Conservation (phyloP, 2,113 vertebrate species). For the Plotosus lineatus region DNA sequence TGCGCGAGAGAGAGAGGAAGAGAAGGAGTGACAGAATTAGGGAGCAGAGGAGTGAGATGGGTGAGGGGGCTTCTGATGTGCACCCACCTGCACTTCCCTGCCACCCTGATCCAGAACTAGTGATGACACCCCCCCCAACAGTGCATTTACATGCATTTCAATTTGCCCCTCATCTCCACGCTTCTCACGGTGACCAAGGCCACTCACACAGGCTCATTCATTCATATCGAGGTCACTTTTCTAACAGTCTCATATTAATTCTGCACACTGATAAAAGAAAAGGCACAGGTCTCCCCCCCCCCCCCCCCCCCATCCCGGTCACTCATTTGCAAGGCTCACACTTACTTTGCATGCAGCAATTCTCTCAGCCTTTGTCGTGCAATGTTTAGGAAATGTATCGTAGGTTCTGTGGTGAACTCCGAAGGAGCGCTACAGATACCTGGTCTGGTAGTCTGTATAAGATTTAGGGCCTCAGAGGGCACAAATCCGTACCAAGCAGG, state of each 20-base stretch:
- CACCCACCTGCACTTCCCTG: constrained; percentile 53
- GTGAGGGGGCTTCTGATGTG: constrained; percentile 49
- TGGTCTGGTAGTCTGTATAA: background rate
- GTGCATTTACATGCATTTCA: constrained; percentile 43
- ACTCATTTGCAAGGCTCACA: background rate
- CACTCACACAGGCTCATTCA: constrained; percentile 38
- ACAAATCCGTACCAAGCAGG: too few species aligned
- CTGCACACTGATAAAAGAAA: constrained; percentile 33
- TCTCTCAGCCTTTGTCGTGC: background rate
- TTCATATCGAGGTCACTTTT: constrained; percentile 41
- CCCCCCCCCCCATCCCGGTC: too few species aligned
- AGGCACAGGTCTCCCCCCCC: background rate
- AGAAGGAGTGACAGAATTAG: constrained; percentile 15
- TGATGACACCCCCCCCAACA: constrained; percentile 15
- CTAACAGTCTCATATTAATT: constrained; percentile 50
- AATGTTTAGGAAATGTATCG: background rate
- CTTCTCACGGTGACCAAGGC: constrained; percentile 40
- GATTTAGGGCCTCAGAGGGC: background rate
- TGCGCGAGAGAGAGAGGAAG: constrained; percentile 26
- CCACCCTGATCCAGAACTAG: constrained; percentile 32
- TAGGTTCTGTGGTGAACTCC: background rate
- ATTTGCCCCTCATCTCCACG: constrained; percentile 40
- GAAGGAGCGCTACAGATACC: background rate
- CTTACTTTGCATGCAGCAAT: background rate
- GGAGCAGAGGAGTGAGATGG: constrained; percentile 19